A percentile compares a stretch with the other conserved stretches of the same genome.
phyloP scores from a whole-genome alignment of 1,140 invertebrate species.

The Drosophila leontia region DNA sequence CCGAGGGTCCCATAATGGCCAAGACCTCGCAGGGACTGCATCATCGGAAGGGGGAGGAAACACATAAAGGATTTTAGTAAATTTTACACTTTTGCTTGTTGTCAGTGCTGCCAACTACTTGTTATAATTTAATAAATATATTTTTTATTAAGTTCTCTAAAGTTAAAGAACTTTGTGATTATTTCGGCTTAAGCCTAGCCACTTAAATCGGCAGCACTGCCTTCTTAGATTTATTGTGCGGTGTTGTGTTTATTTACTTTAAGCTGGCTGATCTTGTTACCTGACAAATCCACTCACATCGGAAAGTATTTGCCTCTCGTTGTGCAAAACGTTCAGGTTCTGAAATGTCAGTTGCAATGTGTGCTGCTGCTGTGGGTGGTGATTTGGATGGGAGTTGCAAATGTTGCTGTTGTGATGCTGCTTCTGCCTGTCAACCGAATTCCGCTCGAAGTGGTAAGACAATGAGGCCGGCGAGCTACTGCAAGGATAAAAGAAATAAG shows the following conservation, averaged over 20 bases:
- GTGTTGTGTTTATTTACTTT: slow-evolving; percentile 32
- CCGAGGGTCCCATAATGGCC: slow-evolving; percentile 94
- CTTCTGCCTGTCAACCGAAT: slow-evolving; percentile 17
- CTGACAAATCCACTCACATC: slow-evolving; percentile 91
- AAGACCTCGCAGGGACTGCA: slow-evolving; percentile 90
- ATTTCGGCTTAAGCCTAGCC: too few relatives aligned
- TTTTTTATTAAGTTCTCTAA: background rate
- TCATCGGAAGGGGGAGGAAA: background rate
- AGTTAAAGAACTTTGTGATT: background rate
- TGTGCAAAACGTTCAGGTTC: slow-evolving; percentile 86
- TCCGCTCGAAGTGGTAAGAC: slow-evolving; percentile 84
- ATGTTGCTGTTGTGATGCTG: slow-evolving; percentile 48
- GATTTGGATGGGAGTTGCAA: slow-evolving; percentile 74
- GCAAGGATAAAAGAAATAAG: background rate
- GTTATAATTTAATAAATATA: background rate
- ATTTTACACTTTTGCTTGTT: background rate
- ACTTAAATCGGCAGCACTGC: slow-evolving; percentile 14
- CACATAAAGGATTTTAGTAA: background rate
- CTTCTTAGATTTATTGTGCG: slow-evolving; percentile 5
- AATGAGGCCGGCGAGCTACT: slow-evolving; percentile 49
- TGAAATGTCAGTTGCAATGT: slow-evolving; percentile 90
- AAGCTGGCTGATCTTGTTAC: slow-evolving; percentile 66
- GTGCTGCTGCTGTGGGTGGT: slow-evolving; percentile 78
- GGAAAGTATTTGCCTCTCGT: slow-evolving; percentile 88
- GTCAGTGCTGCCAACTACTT: slow-evolving; percentile 16